Conservation (phyloP, 2,888 invertebrate genomes). For the Ommatoiulus sabulosus region DNA sequence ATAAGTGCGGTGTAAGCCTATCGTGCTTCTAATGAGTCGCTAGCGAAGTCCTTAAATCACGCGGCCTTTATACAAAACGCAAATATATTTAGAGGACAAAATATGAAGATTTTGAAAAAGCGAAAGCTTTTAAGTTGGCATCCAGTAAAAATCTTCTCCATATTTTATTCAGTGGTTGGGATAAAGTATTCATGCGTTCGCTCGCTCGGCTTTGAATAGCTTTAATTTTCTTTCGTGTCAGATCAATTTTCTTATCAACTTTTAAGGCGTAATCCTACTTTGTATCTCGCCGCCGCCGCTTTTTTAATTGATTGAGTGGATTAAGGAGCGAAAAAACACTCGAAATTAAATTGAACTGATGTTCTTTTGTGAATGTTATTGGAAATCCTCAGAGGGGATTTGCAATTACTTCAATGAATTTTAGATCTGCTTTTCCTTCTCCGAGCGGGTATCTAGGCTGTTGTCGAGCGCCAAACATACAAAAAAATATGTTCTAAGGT, state of each 20-base stretch:
- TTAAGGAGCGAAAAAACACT: constrained; percentile 46
- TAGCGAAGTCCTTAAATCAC: constrained; percentile 26
- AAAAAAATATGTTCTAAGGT: neutral
- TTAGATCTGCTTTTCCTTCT: neutral
- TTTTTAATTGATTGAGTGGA: constrained; percentile 41
- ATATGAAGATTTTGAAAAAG: neutral
- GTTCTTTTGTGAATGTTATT: constrained; percentile 48
- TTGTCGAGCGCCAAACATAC: neutral
- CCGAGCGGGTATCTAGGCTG: neutral
- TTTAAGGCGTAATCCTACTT: constrained; percentile 35
- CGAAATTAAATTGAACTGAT: constrained; percentile 36
- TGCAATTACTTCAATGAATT: constrained; percentile 45
- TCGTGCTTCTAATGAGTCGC: constrained; percentile 42
- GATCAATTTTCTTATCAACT: constrained; percentile 45
- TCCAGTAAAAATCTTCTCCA: neutral
- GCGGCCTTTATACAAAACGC: neutral
- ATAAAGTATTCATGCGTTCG: constrained; percentile 9
- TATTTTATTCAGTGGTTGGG: constrained; percentile 26
- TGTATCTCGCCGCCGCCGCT: constrained; percentile 36
- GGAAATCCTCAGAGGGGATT: constrained; percentile 42
- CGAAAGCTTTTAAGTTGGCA: neutral
- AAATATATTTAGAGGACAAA: neutral
- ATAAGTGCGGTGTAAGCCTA: constrained; percentile 26
- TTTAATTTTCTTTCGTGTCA: constrained; percentile 47
- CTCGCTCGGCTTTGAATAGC: neutral